These are phyloP conservation scores for Drosophila neotestacea DNA, from an alignment of 2,888 invertebrate genomes.

Conservation along the genomic window DNA sequence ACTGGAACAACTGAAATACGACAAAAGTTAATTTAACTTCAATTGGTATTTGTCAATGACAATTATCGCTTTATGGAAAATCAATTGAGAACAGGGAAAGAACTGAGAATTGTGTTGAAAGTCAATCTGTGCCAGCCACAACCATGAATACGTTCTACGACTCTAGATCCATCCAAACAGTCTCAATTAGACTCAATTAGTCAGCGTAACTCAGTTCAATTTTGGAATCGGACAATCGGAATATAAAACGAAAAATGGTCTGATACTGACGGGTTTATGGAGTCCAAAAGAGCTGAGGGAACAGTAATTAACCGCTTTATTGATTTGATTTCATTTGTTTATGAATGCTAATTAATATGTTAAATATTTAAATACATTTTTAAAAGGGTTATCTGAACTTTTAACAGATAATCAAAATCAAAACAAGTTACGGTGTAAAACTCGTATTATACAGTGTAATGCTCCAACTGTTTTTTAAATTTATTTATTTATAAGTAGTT, in stretches of 20 bases:
- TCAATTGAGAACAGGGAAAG: slow-evolving; percentile 42
- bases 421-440: not conserved
- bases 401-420: slow-evolving; percentile 7
- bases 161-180: slow-evolving; percentile 13
- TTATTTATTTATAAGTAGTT: not conserved
- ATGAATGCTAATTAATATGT: slow-evolving; percentile 14
- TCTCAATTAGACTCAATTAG: slow-evolving; percentile 68
- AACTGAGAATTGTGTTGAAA: slow-evolving; percentile 23
- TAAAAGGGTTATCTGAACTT: slow-evolving; percentile 7
- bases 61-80: slow-evolving; percentile 33
- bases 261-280: slow-evolving; percentile 7
- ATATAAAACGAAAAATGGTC: slow-evolving; percentile 33
- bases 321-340: slow-evolving; percentile 3
- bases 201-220: slow-evolving; percentile 35
- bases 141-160: slow-evolving; percentile 28
- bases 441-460: not conserved
- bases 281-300: not conserved
- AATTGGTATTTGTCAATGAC: slow-evolving; percentile 42
- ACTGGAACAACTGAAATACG: slow-evolving; percentile 10
- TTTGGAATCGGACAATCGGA: slow-evolving; percentile 4
- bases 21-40: slow-evolving; percentile 49
- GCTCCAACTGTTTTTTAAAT: not conserved
- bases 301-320: slow-evolving; percentile 30
- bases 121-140: slow-evolving; percentile 37
- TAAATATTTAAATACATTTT: slow-evolving; percentile 7